A percentile compares a stretch with the other conserved stretches of the same genome.
Conservation (phyloP, 2,888 invertebrate genomes). For the Adelphocoris suturalis region DNA sequence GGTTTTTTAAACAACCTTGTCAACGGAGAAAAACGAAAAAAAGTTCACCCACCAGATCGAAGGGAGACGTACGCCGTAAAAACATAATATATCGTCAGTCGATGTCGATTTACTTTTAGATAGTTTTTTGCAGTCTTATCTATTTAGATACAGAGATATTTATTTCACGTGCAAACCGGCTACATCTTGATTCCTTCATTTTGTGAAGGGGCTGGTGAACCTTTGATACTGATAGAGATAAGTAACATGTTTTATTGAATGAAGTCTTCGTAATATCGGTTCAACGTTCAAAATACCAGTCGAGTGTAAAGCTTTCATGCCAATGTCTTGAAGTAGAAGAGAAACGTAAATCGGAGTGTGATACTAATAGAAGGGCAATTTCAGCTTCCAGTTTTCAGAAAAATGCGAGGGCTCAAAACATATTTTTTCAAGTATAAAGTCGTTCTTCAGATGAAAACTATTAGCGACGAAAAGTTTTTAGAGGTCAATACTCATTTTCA, state of each 20-base stretch:
- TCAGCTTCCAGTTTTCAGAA: too few species aligned
- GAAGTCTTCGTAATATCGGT: too few species aligned
- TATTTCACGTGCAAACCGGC: neutral
- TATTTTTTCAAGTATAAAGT: too few species aligned
- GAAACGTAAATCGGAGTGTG: too few species aligned
- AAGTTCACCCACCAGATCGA: neutral
- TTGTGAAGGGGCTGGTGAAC: neutral
- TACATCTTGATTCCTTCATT: neutral
- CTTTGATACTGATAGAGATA: neutral
- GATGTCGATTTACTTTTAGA: neutral
- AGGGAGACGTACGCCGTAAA: constrained; percentile 31
- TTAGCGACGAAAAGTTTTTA: too few species aligned
- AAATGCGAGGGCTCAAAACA: too few species aligned
- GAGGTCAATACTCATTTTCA: too few species aligned
- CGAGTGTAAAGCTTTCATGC: too few species aligned
- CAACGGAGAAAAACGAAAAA: neutral
- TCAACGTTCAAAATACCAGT: too few species aligned
- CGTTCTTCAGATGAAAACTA: too few species aligned
- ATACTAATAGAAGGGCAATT: too few species aligned
- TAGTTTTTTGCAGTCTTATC: neutral
- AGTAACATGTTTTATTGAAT: neutral
- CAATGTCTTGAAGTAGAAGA: too few species aligned
- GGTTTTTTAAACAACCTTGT: neutral
- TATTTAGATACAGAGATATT: neutral
- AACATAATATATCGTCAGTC: neutral